Base-by-base conservation (phyloP, 2,888 invertebrate species). In the Troides aeacus region DNA sequence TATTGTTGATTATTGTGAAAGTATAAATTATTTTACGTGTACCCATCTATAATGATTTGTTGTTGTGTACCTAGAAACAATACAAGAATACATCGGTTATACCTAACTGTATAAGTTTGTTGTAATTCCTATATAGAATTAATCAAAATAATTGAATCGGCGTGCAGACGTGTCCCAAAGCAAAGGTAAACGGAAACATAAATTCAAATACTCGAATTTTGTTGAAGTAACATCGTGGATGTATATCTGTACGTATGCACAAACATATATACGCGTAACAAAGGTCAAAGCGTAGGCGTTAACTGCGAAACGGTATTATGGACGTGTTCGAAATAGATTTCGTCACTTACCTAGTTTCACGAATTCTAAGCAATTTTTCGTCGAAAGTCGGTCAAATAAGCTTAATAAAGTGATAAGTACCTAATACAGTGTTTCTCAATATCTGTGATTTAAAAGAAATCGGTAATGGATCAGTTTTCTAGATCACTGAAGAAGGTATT, bases 261-360 rank as follows among this genome's bases (percentile, higher is more conserved):
- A 24, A 66, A 53, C 53, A n/a, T 53, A 18, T 50, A 18, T 53
- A n/a, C 7, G 3, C n/a, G 8, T 53, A 58, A 23, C 57, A 58
- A 23, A 23, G 57, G 57, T 24, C 23, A 58, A 7, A 23, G 12
- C 10, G 42, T 68, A 62, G 67, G 62, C 62, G 56, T 56, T 56
- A 68, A 66, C 66, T 63, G 66, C 59, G 21, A 36, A 66, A 72
- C 71, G 68, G 68, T 72, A 71, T 59, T 50, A 21, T 39, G 18
- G 50, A 62, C 64, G 66, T 63, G 70, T 65, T 64, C 66, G 58
- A 60, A 66, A 66, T 66, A 64, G 59, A 71, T 73, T 62, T 70
- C 60, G 68, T 70, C 68, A 71, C 70, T 71, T 68, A 60, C 63
- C 66, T 21, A 58, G 62, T 42, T 70, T 46, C 53, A 46, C 46